These are phyloP conservation scores for Acheta domesticus DNA, from an alignment of 2,888 invertebrate species.

Conservation along the genomic window DNA sequence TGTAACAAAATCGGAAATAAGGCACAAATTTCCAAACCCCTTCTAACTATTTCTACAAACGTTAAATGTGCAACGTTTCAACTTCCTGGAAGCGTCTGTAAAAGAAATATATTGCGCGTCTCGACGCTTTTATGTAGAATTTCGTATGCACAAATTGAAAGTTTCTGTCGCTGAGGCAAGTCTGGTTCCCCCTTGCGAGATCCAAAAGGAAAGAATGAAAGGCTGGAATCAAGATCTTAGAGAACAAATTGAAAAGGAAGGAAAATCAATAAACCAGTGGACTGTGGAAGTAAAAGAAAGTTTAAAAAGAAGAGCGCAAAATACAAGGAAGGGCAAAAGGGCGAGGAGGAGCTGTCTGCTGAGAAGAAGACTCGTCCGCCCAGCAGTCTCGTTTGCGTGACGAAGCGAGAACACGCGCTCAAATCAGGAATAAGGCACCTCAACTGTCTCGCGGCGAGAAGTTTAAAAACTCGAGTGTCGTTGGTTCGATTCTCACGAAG, in stretches of 20 bases:
- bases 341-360: neutral
- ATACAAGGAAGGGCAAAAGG: neutral
- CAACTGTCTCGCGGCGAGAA: too few relatives aligned
- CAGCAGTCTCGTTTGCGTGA: too few relatives aligned
- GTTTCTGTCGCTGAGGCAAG: neutral
- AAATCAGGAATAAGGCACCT: too few relatives aligned
- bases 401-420: too few relatives aligned
- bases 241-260: conserved; percentile 7
- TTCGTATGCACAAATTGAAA: neutral
- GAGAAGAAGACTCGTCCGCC: too few relatives aligned
- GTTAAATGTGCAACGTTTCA: too few relatives aligned
- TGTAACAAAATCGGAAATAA: too few relatives aligned
- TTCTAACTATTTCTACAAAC: too few relatives aligned
- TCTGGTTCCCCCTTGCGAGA: neutral
- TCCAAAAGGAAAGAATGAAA: neutral
- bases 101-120: neutral
- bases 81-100: neutral
- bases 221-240: conserved; percentile 4
- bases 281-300: neutral
- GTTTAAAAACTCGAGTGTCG: too few relatives aligned
- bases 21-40: too few relatives aligned
- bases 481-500: too few relatives aligned
- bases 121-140: neutral
- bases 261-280: conserved; percentile 18
- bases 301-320: neutral